Percentiles rank a stretch among this genome's conserved stretches.
Evolutionary conservation across 2,113 vertebrate species (phyloP).

Genomic region (Mus spicilegus): DNA sequence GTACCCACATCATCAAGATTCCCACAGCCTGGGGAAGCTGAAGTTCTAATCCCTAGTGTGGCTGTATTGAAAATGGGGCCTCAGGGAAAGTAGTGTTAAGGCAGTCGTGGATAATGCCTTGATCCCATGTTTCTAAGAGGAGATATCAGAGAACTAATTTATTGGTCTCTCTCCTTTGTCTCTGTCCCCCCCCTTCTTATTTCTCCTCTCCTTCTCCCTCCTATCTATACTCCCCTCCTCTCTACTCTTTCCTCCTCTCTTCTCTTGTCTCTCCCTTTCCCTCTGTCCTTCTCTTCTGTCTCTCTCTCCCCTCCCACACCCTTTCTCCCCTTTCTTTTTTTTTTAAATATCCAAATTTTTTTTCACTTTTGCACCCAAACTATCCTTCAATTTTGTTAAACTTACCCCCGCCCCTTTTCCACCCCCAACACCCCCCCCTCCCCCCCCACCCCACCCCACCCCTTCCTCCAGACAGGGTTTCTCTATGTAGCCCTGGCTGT

Average conservation of each 20-base stretch:
- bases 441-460: no score
- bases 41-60: neutral
- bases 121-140: neutral
- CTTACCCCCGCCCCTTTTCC: no score
- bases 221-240: neutral
- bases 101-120: neutral
- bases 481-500: neutral
- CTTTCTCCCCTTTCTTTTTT: no score
- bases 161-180: neutral
- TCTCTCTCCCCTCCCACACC: no score
- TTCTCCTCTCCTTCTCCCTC: neutral
- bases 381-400: constrained; percentile 1
- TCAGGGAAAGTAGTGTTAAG: neutral
- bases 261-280: neutral
- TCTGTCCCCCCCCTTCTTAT: no score
- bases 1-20: neutral
- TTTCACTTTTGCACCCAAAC: constrained; percentile 19
- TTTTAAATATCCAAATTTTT: neutral
- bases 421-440: no score
- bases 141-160: neutral
- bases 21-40: neutral
- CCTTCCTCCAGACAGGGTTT: neutral
- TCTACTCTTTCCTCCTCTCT: neutral
- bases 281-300: no score
- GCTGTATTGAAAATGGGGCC: neutral